Evolutionary conservation across 2,888 invertebrate species (phyloP), one percentile per base, ranked within the genome.

Genomic region (Terebella lapidaria): DNA sequence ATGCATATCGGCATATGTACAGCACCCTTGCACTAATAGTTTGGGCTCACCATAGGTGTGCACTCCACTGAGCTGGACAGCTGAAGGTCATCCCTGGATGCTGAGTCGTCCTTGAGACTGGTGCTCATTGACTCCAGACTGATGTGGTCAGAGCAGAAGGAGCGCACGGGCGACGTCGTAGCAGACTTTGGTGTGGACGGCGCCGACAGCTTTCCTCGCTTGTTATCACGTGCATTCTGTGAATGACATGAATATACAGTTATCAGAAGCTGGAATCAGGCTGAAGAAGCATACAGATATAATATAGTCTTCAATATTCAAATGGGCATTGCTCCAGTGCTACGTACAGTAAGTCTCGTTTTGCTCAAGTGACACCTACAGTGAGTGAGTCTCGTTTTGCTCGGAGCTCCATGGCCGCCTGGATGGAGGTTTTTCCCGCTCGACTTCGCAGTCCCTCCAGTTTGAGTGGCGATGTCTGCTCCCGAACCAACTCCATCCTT

Each of bases 341-440:
- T n/a, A n/a, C n/a, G n/a, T n/a, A n/a, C n/a, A n/a, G n/a, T n/a
- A n/a, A n/a, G n/a, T n/a, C n/a, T n/a, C n/a, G n/a, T n/a, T n/a
- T n/a, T n/a, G n/a, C n/a, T n/a, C n/a, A n/a, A n/a, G n/a, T n/a
- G n/a, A n/a, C 10, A 35, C 49, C 22, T 22, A 49, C 49, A 49
- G 24, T 22, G 24, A 49, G 49, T 25, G 54, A 49, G 27, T 66
- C 57, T 61, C 78, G 67, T 60, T 75, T 78, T 29, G 75, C 79
- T 63, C 78, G 79, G 3, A 79, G 68, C 60, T 78, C 77, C 60
- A 76, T 75, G 4, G 79, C 80, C 30, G 78, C 76, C 62, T 75
- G 71, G 24, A 78, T 71, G 2, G 77, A 71, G 20, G 72, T 51
- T 28, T 62, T 66, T 2, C 22, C 52, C 3, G 54, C 30, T 20